Conservation (phyloP, 2,888 invertebrate species). For the Timema podura region DNA sequence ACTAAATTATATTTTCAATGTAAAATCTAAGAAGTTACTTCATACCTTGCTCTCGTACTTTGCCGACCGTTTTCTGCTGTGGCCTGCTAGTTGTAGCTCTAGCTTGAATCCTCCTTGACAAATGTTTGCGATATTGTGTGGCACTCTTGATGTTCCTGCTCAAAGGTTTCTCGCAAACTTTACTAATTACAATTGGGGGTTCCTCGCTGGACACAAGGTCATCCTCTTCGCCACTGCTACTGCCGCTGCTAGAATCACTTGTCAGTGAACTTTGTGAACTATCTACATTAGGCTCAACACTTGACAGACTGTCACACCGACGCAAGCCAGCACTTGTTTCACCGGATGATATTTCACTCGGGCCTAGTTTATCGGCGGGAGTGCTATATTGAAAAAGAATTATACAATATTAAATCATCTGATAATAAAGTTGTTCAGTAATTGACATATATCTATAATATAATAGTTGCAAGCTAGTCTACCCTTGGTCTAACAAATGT, state of each 20-base stretch:
- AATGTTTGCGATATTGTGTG: conserved; percentile 22
- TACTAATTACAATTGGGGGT: not conserved
- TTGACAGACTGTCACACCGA: conserved; percentile 63
- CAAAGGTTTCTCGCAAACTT: conserved; percentile 7
- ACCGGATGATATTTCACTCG: no score
- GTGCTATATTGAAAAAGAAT: no score
- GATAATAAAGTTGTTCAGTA: no score
- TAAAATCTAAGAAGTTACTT: conserved; percentile 12
- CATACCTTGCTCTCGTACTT: conserved; percentile 67
- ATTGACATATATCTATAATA: no score
- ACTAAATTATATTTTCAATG: no score
- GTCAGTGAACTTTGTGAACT: conserved; percentile 51
- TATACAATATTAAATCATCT: no score
- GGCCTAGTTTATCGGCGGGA: no score
- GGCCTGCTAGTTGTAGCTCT: conserved; percentile 61
- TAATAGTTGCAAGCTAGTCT: no score
- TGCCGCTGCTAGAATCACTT: conserved; percentile 34
- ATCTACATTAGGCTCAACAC: conserved; percentile 66
- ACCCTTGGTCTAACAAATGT: no score
- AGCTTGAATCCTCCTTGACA: conserved; percentile 15
- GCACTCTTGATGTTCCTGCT: conserved; percentile 24
- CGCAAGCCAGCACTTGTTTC: conserved; percentile 28
- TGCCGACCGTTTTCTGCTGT: conserved; percentile 56
- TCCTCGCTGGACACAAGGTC: conserved; percentile 22
- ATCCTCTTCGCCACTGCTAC: conserved; percentile 24